These are phyloP conservation scores for Brachionus koreanus DNA, from an alignment of 1,140 invertebrate species.

Conservation along the genomic window DNA sequence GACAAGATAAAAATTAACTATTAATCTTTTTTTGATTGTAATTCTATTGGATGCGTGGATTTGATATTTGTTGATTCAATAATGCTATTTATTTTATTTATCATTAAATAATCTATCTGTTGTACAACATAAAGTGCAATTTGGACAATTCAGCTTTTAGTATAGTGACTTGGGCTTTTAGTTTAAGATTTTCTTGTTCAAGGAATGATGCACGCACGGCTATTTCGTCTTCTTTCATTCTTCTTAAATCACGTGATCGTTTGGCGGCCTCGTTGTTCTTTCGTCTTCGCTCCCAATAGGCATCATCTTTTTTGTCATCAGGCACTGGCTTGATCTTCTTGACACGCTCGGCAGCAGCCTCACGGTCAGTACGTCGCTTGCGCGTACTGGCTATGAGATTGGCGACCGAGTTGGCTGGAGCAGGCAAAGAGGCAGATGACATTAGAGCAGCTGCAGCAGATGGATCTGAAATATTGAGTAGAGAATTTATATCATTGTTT, in stretches of 20 bases:
- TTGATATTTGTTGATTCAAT: no score
- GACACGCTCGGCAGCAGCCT: conserved; percentile 16
- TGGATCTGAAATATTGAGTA: conserved; percentile 18
- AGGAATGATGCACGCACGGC: conserved; percentile 54
- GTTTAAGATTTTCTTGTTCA: conserved; percentile 58
- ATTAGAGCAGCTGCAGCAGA: conserved; percentile 33
- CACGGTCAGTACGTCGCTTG: conserved; percentile 36
- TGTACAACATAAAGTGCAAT: conserved; percentile 62
- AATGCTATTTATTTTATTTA: neutral
- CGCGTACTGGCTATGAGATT: conserved; percentile 21
- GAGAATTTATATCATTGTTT: neutral
- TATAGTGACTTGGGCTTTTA: conserved; percentile 53
- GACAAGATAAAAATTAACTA: neutral
- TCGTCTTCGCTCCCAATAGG: conserved; percentile 58
- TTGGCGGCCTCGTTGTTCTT: conserved; percentile 60
- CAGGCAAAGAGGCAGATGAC: neutral
- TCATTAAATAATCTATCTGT: conserved; percentile 46
- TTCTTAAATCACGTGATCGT: conserved; percentile 55
- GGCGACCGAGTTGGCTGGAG: conserved; percentile 3
- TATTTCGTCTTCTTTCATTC: conserved; percentile 58
- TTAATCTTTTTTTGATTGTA: neutral
- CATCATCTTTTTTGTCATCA: conserved; percentile 53
- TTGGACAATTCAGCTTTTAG: conserved; percentile 57
- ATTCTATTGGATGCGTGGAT: neutral
- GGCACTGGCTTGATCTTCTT: conserved; percentile 51